Evolutionary conservation across 2,113 vertebrate species (phyloP).

Genomic region (Lampris incognitus): DNA sequence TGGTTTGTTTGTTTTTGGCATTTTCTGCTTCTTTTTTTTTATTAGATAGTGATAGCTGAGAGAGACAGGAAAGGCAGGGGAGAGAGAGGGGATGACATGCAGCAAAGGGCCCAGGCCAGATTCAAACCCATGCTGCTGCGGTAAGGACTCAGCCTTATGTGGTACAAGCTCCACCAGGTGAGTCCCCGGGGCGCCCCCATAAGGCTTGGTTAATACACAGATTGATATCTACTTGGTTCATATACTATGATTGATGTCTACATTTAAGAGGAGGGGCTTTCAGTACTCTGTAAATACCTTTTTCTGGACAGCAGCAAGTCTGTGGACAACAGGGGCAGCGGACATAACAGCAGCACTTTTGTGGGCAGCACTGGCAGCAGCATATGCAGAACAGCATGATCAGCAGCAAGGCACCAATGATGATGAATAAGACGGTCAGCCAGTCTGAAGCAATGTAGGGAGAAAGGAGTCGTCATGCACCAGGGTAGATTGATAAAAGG

Average conservation of each 20-base stretch:
- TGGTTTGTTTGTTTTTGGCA: background rate
- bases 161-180: background rate
- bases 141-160: background rate
- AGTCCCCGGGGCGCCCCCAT: too few relatives aligned
- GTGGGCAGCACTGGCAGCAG: constrained; percentile 98
- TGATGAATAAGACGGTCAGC: constrained; percentile 92
- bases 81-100: too few relatives aligned
- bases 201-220: too few relatives aligned
- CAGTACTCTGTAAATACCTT: constrained; percentile 80
- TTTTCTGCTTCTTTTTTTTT: background rate
- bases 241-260: too few relatives aligned
- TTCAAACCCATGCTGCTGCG: too few relatives aligned
- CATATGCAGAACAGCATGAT: constrained; percentile 88
- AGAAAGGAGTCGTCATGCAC: background rate
- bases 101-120: too few relatives aligned
- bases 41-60: too few relatives aligned
- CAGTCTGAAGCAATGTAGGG: constrained; percentile 83
- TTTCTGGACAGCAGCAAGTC: constrained; percentile 94
- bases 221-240: too few relatives aligned
- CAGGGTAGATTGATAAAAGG: too few relatives aligned
- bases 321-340: constrained; percentile 94
- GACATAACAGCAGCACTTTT: constrained; percentile 94
- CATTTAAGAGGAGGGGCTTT: too few relatives aligned
- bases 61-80: too few relatives aligned
- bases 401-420: constrained; percentile 87